These are phyloP conservation scores for Crossaster papposus DNA, from an alignment of 53 echinoderm and acorn worm species.

Conservation along the genomic window DNA sequence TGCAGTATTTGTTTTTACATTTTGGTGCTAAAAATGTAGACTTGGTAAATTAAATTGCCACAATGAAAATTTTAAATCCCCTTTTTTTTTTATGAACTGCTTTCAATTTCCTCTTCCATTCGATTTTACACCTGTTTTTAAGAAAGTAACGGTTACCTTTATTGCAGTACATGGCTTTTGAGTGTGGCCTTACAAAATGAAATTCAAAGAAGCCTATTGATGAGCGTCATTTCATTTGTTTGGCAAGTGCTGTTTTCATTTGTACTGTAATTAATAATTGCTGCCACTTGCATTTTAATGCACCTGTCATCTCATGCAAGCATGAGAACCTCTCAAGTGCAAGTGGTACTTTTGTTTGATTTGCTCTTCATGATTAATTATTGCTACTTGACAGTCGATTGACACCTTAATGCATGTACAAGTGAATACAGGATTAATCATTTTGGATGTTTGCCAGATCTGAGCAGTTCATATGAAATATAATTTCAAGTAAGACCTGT, in stretches of 20 bases:
- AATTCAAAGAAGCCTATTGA: not conserved
- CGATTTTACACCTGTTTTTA: no score
- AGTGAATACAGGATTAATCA: not conserved
- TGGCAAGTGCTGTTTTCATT: not conserved
- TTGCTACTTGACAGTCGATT: not conserved
- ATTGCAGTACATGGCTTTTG: no score
- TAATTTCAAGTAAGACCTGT: not conserved
- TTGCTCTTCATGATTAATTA: not conserved
- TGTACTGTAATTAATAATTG: not conserved
- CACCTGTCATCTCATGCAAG: constrained; percentile 19
- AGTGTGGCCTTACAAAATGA: not conserved
- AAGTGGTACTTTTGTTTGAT: not conserved
- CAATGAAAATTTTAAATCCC: no score
- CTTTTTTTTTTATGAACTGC: no score
- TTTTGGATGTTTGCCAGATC: not conserved
- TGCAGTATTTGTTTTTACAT: no score
- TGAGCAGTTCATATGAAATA: not conserved
- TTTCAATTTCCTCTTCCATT: no score
- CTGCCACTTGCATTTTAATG: not conserved
- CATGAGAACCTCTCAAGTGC: constrained; percentile 3
- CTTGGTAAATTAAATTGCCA: no score
- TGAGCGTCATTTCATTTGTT: not conserved
- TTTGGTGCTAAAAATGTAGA: no score
- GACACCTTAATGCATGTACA: not conserved
- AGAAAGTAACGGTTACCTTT: no score